Evolutionary conservation across 2,888 invertebrate species (phyloP).

Genomic region (Xestia xanthographa): DNA sequence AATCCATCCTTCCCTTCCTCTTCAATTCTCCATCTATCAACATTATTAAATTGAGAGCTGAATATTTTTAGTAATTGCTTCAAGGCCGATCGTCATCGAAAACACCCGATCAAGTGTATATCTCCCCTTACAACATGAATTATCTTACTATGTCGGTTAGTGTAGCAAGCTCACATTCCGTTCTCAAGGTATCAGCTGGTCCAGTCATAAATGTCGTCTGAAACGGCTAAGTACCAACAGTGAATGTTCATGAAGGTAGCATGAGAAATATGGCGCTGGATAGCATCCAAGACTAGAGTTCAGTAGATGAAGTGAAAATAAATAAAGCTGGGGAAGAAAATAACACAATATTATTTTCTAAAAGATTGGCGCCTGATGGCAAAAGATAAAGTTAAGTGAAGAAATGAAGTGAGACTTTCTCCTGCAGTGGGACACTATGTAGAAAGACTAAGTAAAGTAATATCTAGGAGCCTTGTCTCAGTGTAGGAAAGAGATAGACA

Average conservation of each 20-base stretch:
- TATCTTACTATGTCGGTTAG: constrained; percentile 35
- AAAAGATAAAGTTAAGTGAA: background rate
- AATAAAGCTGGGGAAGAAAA: background rate
- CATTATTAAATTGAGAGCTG: background rate
- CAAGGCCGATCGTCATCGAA: background rate
- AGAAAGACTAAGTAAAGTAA: background rate
- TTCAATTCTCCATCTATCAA: too few species aligned
- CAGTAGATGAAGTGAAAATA: constrained; percentile 11
- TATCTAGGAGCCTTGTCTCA: background rate
- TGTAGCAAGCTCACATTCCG: constrained; percentile 40
- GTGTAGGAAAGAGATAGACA: background rate
- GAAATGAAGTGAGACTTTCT: background rate
- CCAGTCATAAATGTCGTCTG: constrained; percentile 57
- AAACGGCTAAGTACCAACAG: constrained; percentile 55
- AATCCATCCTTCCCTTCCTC: too few species aligned
- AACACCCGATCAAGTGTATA: background rate
- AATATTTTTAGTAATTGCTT: background rate
- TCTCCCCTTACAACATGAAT: constrained; percentile 22
- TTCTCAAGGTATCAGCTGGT: constrained; percentile 62
- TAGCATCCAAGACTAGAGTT: constrained; percentile 43
- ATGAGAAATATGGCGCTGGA: constrained; percentile 58
- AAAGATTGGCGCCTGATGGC: background rate
- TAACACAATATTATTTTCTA: background rate
- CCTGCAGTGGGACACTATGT: background rate
- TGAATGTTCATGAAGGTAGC: constrained; percentile 59